Evolutionary conservation across 2,113 vertebrate genomes (phyloP), one percentile per base, ranked within the genome.

Genomic region (Prionailurus viverrinus): DNA sequence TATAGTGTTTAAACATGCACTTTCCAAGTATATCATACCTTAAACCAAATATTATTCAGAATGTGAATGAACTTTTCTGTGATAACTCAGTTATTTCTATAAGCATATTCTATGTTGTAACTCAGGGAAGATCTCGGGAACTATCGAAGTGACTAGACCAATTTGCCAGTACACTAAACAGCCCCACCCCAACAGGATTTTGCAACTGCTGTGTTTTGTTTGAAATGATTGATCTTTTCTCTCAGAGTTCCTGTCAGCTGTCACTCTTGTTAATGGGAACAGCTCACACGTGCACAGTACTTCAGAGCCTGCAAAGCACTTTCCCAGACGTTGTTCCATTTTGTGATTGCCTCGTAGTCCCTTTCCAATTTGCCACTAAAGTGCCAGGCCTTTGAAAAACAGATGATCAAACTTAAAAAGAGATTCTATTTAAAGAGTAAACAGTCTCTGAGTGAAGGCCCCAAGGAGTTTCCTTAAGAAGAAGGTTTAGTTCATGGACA

Each of bases 351-450:
- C 58, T 91, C 15, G 3, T 9, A 63, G 65, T 68, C 55, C 68
- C 69, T 96, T 94, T 66, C 84, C 53, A 90, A 94, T 95, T 97
- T 95, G 74, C 78, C 93, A 88, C 66, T 80, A 29, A 97, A 84
- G 65, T 97, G 88, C 53, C 68, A 96, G 74, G 69, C 3, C 83
- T 97, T 95, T 97, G 92, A 90, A 97, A 94, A 96, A 51, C 68
- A 80, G 63, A 88, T 81, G 92, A 92, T 88, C 63, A 90, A 97
- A 97, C 88, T 94, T 92, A 94, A 69, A 95, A 95, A 92, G 55
- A 92, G 61, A 93, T 84, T 91, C 80, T 95, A 82, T 96, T 94
- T 96, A 95, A 91, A 94, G 45, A 79, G 78, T 79, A 92, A 97
- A 96, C 66, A 91, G 65, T 79, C n/a, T 83, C 41, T 65, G 82